Evolutionary conservation across 1,140 invertebrate species (phyloP), one percentile per base, ranked within the genome.

Genomic region (Antheraea mylitta): DNA sequence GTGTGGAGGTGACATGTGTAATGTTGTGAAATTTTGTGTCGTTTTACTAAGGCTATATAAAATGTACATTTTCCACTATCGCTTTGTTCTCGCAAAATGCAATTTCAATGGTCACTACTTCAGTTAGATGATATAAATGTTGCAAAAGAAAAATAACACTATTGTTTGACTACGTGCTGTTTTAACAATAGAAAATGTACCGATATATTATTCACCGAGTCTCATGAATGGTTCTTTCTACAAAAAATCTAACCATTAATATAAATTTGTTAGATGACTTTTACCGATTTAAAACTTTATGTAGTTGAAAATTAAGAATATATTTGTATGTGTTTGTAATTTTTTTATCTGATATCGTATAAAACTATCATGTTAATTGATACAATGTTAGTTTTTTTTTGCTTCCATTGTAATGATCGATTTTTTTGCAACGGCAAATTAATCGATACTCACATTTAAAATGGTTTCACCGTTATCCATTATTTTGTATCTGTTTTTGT

Each of bases 391-490:
- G 67, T 71, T 78, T 42, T 42, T 42, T 79, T 83, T 81, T 78
- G 73, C 19, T 72, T 60, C 68, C 58, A 61, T 66, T 30, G 58
- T 61, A 30, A 61, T 30, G 59, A 30, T 22, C 18, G 19, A n/a
- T 69, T 70, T 70, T 71, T 70, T 71, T 70, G 66, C 45, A 22
- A 66, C 59, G 66, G 58, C 74, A 79, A 79, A 79, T 81, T 77
- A 83, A 83, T 81, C 77, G 81, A 30, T 30, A 30, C 1, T 30
- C 79, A 79, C 79, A 81, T 73, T 75, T 74, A 75, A 67, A 78
- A 68, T 73, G 64, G 22, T 4, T 30, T 30, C 22, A 30, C 79
- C 79, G 81, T 83, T 83, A 83, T 9, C 79, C 72, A 77, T 83
- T 83, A 78, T 78, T 64, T 68, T 71, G 38, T 42, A 11, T 7